A percentile compares a stretch with the other conserved stretches of the same genome.
Conservation (phyloP, 2,888 invertebrate species). For the Drosophila rellima region DNA sequence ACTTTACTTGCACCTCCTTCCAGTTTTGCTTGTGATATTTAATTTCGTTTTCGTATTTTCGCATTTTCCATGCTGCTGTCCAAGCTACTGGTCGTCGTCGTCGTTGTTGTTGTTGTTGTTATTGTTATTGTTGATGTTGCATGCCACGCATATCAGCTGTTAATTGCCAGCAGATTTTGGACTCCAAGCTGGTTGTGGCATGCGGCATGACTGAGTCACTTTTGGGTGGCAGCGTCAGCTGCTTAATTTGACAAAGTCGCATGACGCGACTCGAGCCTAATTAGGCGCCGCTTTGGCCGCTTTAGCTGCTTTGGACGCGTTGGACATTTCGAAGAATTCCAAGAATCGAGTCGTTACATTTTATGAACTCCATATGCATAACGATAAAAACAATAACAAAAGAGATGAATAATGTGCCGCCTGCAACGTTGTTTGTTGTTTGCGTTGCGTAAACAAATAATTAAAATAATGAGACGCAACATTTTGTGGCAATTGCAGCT, state of each 20-base stretch:
- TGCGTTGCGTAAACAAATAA: conserved; percentile 77
- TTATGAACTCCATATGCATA: conserved; percentile 68
- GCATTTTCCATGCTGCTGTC: conserved; percentile 32
- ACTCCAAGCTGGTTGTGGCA: conserved; percentile 1
- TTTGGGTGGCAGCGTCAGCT: conserved; percentile 34
- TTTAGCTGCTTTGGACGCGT: conserved; percentile 23
- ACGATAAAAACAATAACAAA: conserved; percentile 35
- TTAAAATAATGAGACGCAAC: conserved; percentile 76
- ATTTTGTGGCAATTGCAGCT: conserved; percentile 36
- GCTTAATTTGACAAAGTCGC: conserved; percentile 81
- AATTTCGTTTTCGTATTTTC: conserved; percentile 61
- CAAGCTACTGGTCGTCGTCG: not conserved
- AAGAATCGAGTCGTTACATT: conserved; percentile 50
- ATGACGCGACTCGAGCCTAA: conserved; percentile 66
- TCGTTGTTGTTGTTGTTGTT: conserved; percentile 17
- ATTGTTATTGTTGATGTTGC: conserved; percentile 30
- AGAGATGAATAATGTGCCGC: conserved; percentile 61
- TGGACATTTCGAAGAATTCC: conserved; percentile 57
- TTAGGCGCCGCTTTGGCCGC: conserved; percentile 61
- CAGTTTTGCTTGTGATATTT: conserved; percentile 53
- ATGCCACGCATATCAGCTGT: conserved; percentile 40
- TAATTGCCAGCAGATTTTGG: conserved; percentile 75
- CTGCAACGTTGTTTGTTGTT: conserved; percentile 64
- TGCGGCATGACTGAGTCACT: conserved; percentile 20
- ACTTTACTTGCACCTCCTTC: conserved; percentile 3